Evolutionary conservation across 2,113 vertebrate genomes (phyloP), one percentile per base, ranked within the genome.

Genomic region (Callopanchax toddi): DNA sequence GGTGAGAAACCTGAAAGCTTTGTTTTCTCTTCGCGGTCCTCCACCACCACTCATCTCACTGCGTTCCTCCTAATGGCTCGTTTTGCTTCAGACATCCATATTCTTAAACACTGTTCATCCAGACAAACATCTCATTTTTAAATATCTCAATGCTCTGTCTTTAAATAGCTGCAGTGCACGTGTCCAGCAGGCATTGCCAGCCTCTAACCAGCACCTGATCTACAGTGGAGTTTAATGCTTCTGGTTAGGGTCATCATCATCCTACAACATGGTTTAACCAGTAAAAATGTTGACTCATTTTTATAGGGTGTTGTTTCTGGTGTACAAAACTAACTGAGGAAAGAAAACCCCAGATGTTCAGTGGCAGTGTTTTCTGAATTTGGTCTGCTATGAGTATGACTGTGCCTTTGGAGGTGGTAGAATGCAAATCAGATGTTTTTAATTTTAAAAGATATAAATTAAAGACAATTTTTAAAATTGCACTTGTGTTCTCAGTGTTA

Each of bases 381-480:
- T 89, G 88, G 84, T 90, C 83, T 89, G 84, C 88, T 88, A 71
- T 85, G 82, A 86, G 86, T 87, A 91, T 90, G 91, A 89, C 88
- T 91, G 92, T 93, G 91, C 91, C 92, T 92, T 92, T 92, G 91
- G 88, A 91, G 89, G 85, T 92, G 87, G 88, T 90, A 87, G 86
- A 92, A 91, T 91, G 87, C 86, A 91, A 91, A 86, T 89, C 86
- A 92, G 86, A 92, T 92, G 91, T 91, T 92, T 93, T 92, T 92
- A 89, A 92, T 92, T 92, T 92, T 86, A 87, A 91, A 37, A 91
- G 73, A 88, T 88, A 89, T 87, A 84, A 91, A 92, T 89, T 90
- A 93, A 93, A 83, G 66, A 82, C 36, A 40, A 82, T 90, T 92
- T 91, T 79, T 88, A 86, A 91, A 90, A 87, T 73, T 74, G 75